Percentiles rank a stretch among this genome's conserved stretches.
phyloP scores from a whole-genome alignment of 2,113 vertebrate species.

The Crotalus helleri region DNA sequence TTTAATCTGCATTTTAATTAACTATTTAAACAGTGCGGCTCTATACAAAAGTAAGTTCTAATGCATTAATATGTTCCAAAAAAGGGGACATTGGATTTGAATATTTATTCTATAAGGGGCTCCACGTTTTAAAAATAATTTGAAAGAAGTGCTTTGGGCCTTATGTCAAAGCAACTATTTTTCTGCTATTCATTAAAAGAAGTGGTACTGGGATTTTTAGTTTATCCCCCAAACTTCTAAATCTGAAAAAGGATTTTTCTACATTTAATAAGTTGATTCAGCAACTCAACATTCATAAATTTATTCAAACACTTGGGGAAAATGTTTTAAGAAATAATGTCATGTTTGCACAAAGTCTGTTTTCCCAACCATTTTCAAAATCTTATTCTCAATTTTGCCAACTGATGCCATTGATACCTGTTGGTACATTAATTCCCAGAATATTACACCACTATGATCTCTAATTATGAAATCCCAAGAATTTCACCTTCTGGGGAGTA shows the following conservation, averaged over 20 bases:
- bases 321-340: not conserved
- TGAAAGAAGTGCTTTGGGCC: not conserved
- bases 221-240: not conserved
- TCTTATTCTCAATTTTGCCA: not conserved
- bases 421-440: not conserved
- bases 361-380: not conserved
- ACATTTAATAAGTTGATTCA: not conserved
- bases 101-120: not conserved
- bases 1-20: not conserved
- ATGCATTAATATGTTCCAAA: not conserved
- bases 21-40: not conserved
- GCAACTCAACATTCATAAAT: not conserved
- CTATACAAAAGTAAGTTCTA: not conserved
- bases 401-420: not conserved
- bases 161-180: not conserved
- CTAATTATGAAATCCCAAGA: not conserved
- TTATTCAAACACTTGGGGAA: not conserved
- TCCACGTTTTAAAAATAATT: not conserved
- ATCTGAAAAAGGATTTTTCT: not conserved
- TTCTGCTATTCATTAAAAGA: not conserved
- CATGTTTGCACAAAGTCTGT: not conserved
- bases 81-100: not conserved
- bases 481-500: not conserved
- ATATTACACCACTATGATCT: not conserved
- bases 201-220: not conserved